A percentile compares a stretch with the other conserved stretches of the same genome.
These are phyloP conservation scores for Lepidurus packardi DNA, from an alignment of 1,140 invertebrate genomes.

Conservation along the genomic window DNA sequence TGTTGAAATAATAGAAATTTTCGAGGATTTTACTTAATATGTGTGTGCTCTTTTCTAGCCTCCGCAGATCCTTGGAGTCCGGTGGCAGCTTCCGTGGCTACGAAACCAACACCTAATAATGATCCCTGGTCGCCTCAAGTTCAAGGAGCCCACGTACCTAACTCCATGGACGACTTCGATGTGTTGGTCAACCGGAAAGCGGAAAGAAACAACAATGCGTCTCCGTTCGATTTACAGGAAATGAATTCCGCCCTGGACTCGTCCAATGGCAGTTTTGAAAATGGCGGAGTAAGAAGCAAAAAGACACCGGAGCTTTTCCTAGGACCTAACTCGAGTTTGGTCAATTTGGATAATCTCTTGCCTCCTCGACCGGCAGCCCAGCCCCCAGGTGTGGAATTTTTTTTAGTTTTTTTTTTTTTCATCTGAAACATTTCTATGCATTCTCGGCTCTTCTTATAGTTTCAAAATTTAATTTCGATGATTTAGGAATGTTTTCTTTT, in stretches of 20 bases:
- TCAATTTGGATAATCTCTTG: constrained; percentile 91
- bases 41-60: not conserved
- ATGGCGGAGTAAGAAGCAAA: constrained; percentile 45
- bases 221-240: constrained; percentile 28
- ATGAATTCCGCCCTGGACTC: constrained; percentile 27
- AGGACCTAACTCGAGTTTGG: constrained; percentile 86
- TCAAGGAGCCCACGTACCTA: constrained; percentile 41
- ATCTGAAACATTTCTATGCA: too few relatives aligned
- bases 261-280: not conserved
- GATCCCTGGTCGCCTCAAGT: constrained; percentile 44
- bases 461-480: constrained; percentile 22
- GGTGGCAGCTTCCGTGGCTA: constrained; percentile 26
- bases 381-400: not conserved
- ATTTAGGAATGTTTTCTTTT: not conserved
- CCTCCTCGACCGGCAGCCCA: constrained; percentile 46
- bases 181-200: constrained; percentile 62
- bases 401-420: not conserved
- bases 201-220: constrained; percentile 33
- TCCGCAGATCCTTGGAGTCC: constrained; percentile 33
- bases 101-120: constrained; percentile 34
- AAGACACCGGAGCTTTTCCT: constrained; percentile 89
- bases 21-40: not conserved
- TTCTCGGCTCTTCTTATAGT: constrained; percentile 25
- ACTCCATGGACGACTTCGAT: constrained; percentile 73
- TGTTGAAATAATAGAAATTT: not conserved